phyloP scores from a whole-genome alignment of 2,888 invertebrate species.

The Odontomyia ornata region DNA sequence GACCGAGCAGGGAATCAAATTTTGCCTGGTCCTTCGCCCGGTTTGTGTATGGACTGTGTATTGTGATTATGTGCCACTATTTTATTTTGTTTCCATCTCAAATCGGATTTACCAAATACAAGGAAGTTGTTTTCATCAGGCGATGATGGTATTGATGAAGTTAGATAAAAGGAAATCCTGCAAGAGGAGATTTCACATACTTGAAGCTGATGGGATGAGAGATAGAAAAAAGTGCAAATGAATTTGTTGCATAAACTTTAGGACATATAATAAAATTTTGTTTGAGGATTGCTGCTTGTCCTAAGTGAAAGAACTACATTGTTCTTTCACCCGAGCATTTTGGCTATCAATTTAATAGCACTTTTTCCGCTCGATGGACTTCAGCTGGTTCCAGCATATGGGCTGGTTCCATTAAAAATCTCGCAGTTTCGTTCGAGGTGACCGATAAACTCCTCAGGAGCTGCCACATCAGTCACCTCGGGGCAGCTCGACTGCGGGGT shows the following conservation, averaged over 20 bases:
- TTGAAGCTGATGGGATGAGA: not conserved
- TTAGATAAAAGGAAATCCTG: conserved; percentile 1
- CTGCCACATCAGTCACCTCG: too few species aligned
- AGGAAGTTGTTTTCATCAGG: conserved; percentile 12
- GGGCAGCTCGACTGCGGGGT: too few species aligned
- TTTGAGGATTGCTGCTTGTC: too few species aligned
- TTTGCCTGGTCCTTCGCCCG: conserved; percentile 1
- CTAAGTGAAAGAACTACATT: too few species aligned
- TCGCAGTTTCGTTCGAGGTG: too few species aligned
- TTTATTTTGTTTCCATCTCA: conserved; percentile 37
- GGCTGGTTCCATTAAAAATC: too few species aligned
- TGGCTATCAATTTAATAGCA: too few species aligned
- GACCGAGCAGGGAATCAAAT: conserved; percentile 45
- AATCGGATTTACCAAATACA: conserved; percentile 31
- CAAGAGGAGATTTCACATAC: not conserved
- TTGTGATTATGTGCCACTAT: conserved; percentile 32
- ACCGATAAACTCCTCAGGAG: too few species aligned
- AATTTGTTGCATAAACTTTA: not conserved
- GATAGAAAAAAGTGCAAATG: not conserved
- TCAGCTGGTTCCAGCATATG: too few species aligned
- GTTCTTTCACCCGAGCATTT: too few species aligned
- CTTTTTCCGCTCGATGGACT: too few species aligned
- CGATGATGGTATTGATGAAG: not conserved
- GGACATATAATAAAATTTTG: too few species aligned
- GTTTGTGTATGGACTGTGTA: conserved; percentile 23